Evolutionary conservation across 2,888 invertebrate genomes (phyloP).

Genomic region (Cecidostiba fungosa): DNA sequence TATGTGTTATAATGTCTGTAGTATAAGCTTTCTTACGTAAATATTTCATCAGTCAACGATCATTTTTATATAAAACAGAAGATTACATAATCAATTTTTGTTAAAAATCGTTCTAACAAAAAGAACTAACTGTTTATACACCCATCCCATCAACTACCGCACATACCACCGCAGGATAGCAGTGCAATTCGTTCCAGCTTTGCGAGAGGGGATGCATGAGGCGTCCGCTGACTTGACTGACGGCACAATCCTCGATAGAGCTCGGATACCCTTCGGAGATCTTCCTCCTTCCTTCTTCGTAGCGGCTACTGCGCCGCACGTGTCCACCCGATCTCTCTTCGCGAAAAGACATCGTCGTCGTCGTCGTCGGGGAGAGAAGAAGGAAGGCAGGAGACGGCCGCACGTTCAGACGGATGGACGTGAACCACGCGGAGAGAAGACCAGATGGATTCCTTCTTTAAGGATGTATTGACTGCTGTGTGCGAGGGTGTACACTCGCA

Average conservation of each 20-base stretch:
- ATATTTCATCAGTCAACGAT: neutral
- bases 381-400: neutral
- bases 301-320: neutral
- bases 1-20: neutral
- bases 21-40: neutral
- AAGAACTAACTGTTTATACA: neutral
- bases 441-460: constrained; percentile 15
- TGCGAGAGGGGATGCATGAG: constrained; percentile 4
- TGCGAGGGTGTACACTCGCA: neutral
- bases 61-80: too few species aligned
- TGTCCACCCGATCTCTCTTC: constrained; percentile 44
- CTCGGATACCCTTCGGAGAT: constrained; percentile 63
- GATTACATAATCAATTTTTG: too few species aligned
- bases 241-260: constrained; percentile 77
- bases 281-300: constrained; percentile 39
- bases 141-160: neutral
- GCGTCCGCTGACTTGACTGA: constrained; percentile 74
- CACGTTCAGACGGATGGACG: constrained; percentile 9
- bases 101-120: neutral
- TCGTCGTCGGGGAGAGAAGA: constrained; percentile 4
- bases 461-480: constrained; percentile 1
- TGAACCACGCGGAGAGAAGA: neutral
- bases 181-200: neutral
- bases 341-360: constrained; percentile 39
- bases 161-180: neutral